Evolutionary conservation across 2,113 vertebrate species (phyloP).

Genomic region (Ivindomyrus marchei): DNA sequence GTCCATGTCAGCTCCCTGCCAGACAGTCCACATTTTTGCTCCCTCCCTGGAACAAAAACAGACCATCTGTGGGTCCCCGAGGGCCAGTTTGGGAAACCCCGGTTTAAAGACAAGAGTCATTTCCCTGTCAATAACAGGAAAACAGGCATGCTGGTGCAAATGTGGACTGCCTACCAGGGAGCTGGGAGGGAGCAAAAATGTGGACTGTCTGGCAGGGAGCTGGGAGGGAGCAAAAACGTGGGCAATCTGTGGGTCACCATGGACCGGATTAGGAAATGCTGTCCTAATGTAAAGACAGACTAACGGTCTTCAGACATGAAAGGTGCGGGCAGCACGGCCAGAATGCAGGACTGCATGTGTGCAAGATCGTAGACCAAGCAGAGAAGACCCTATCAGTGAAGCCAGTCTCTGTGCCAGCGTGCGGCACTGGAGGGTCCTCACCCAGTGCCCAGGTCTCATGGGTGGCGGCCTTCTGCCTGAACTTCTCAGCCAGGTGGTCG

Average conservation of each 20-base stretch:
- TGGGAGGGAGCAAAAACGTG: neutral
- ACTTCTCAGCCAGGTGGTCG: constrained; percentile 70
- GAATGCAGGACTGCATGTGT: neutral
- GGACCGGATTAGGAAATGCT: neutral
- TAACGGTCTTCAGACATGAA: neutral
- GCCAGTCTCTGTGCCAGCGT: neutral
- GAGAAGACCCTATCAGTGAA: neutral
- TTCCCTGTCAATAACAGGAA: neutral
- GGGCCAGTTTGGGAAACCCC: neutral
- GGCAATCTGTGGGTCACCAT: neutral
- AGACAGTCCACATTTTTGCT: neutral
- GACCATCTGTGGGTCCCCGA: neutral
- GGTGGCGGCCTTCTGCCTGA: constrained; percentile 66
- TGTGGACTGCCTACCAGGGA: neutral
- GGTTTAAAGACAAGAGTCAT: neutral
- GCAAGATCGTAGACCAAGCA: neutral
- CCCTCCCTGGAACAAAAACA: neutral
- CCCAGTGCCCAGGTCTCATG: constrained; percentile 70
- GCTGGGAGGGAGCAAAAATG: too few species aligned
- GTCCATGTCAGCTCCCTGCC: neutral
- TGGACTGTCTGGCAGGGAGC: neutral
- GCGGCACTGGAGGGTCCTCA: constrained; percentile 19
- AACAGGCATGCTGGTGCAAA: neutral
- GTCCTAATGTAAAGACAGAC: neutral
- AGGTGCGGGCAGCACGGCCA: neutral